Base-by-base conservation (phyloP, 2,888 invertebrate genomes). In the Helobdella robusta region DNA sequence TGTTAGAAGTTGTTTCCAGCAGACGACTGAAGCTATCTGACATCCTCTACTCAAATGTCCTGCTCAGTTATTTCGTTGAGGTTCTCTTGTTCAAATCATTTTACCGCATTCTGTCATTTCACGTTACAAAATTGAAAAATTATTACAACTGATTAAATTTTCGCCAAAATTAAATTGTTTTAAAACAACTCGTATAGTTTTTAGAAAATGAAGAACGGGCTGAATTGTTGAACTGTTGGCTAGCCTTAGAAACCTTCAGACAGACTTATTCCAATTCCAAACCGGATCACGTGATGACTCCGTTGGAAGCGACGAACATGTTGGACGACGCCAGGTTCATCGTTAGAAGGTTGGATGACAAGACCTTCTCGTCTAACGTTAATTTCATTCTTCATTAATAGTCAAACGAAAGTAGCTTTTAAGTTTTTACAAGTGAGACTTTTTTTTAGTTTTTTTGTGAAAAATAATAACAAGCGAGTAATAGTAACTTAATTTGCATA, bases 1-100 rank as follows among this genome's bases (percentile, higher is more conserved):
- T 62, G 32, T 50, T 62, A 50, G 62, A 62, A 48, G 62, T 62
- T 5, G 62, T 62, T 11, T 62, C 62, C 28, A 48, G 62, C 28
- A 46, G 44, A 8, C n/a, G 62, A 1, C 34, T 62, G 20, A 50
- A 50, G n/a, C 62, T 62, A 6, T 23, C 50, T 30, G 62, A 62
- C 30, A 28, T 62, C 20, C 62, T 62, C 1, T 46, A 62, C n/a
- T 23, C 44, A 11, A 30, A 36, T 20, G 28, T 62, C 32, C 62
- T 62, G n/a, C 48, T 62, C 34, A 5, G 46, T 0, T 62, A 62
- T 46, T 62, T 62, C 32, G 50, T 46, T 2, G 46, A 62, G 34
- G 62, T 36, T 6, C n/a, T 25, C 6, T 48, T 23, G 25, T 48
- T 48, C 48, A n/a, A n/a, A n/a, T n/a, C n/a, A n/a, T n/a, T n/a